Base-by-base conservation (phyloP, 2,113 vertebrate species). In the Pygoscelis antarcticus region DNA sequence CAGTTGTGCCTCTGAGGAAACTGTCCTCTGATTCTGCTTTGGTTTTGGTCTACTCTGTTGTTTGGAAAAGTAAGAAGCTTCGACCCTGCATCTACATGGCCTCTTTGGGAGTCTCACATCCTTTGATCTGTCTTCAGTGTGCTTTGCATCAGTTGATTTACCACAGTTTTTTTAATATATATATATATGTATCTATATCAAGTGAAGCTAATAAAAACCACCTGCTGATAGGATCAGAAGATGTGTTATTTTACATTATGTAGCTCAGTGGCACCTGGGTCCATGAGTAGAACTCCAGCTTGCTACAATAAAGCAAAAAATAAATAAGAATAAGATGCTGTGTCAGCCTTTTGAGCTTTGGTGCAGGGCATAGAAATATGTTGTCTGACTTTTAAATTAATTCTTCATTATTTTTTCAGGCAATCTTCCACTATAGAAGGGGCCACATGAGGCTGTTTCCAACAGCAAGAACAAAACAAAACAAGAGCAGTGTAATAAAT, bases 301-400 rank as follows among this genome's bases (percentile, higher is more conserved):
- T 82, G 17, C 44, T 79, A 38, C 51, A 87, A 47, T 75, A 76
- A 87, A 91, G 20, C 21, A 66, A 78, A 65, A 86, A 81, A 58
- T 17, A 93, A 84, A 66, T 57, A 78, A 62, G 18, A 78, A 16
- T 58, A 81, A 83, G 20, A 29, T 57, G 38, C 49, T 70, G 22
- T 75, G 46, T 88, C 95, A 86, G 55, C 69, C 44, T 89, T 95
- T 62, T 91, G 47, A 57, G 65, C 52, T 90, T 90, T 93, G 52
- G 65, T 64, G 69, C 34, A 34, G 11, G 26, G 25, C 19, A 29
- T 4, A 92, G 76, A 84, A 95, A 77, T 88, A 83, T 42, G 18
- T 88, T 86, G 51, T 82, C 71, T 93, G 78, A 83, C 55, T 92
- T 95, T 83, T 78, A 91, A 82, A 94, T 95, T 95, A 97, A 95